Evolutionary conservation across 2,113 vertebrate species (phyloP), one percentile per base, ranked within the genome.

Genomic region (Passerina amoena): DNA sequence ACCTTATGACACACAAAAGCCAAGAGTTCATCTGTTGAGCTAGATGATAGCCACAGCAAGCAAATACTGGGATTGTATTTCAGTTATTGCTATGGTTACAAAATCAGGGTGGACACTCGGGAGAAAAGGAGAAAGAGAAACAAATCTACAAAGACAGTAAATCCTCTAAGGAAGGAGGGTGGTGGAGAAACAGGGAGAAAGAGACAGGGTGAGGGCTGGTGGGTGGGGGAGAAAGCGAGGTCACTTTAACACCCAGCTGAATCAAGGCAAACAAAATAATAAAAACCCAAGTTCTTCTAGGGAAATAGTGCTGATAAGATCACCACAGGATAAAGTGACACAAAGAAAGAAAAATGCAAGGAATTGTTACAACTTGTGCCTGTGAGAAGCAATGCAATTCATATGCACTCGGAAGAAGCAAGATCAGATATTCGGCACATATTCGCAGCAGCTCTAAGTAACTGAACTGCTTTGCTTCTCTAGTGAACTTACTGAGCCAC

Each of bases 31-130:
- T 79, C 69, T 87, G 73, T 91, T 95, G 86, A 88, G 91, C 86
- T 90, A 90, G 86, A 76, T 45, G 89, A 97, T 79, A 95, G 94
- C 86, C 92, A 84, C 73, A 56, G 89, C 28, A 53, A 96, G 92
- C 90, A 97, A 97, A 97, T 96, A 94, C 54, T 86, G 86, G 90
- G 93, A 92, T 92, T 97, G 77, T 93, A 82, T 97, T 98, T 96
- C 97, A 97, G 71, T 96, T 96, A 85, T 96, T 96, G 71, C 96
- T 92, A 97, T 97, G 97, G 98, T 97, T 97, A 97, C 98, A 94
- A 91, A 96, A 96, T 94, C 90, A 96, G 98, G 92, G 97, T 86
- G 97, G 97, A 98, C 94, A 91, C 96, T 50, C 68, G 81, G 76
- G 90, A 78, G 91, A 95, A 96, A 90, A 63, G 50, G 79, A 93